Conservation (phyloP, 2,113 vertebrate species). For the Casuarius casuarius region DNA sequence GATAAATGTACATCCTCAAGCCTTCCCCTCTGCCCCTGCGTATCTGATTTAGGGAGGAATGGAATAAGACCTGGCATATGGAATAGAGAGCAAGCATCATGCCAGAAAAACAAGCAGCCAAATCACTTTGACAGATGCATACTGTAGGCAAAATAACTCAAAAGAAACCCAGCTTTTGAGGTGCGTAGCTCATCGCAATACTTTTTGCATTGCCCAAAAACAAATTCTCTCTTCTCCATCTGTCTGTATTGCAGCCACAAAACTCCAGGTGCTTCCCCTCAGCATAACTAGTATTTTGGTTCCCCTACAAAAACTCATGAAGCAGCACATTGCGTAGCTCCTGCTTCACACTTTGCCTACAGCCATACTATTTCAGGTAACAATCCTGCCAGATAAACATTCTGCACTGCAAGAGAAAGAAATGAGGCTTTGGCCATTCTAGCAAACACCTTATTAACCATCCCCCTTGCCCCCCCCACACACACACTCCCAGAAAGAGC, state of each 20-base stretch:
- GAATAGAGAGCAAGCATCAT: neutral
- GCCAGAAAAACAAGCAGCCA: constrained; percentile 28
- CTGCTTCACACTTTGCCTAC: neutral
- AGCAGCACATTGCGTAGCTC: neutral
- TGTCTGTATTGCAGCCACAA: neutral
- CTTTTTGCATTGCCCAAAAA: rapidly evolving
- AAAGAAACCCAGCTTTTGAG: neutral
- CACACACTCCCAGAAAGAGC: neutral
- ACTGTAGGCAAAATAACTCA: neutral
- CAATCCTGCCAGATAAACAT: neutral
- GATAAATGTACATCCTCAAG: neutral
- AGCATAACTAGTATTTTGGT: neutral
- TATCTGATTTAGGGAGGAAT: neutral
- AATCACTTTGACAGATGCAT: neutral
- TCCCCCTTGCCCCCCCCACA: too few species aligned
- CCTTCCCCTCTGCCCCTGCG: neutral
- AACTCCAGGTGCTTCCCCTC: neutral
- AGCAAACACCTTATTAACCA: neutral
- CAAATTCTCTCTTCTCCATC: neutral
- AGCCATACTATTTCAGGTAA: neutral
- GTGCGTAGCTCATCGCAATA: neutral
- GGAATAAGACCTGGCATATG: neutral
- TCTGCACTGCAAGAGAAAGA: neutral
- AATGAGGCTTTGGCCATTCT: neutral
- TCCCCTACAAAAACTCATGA: neutral